Evolutionary conservation across 2,888 invertebrate genomes (phyloP), one percentile per base, ranked within the genome.

Genomic region (Criorhina ranunculi): DNA sequence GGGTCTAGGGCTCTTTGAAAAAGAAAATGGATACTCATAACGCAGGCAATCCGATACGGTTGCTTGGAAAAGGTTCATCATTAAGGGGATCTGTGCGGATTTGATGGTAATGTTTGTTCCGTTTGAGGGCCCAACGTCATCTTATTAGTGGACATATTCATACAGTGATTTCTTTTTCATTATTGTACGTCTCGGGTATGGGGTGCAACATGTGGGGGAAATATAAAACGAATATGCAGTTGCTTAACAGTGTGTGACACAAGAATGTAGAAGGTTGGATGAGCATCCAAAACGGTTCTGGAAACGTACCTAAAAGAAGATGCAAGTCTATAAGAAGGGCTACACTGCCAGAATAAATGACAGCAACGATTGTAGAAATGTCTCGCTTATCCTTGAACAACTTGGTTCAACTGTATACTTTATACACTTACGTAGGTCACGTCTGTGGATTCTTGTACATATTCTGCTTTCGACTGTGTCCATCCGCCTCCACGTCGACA

Each of bases 31-130:
- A 57, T 57, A 66, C 42, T 12, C 75, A 35, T 44, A 76, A 44
- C 31, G 29, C 59, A 60, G 15, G 60, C 57, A 64, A 46, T 49
- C 31, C 62, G 42, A 49, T 53, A 51, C 17, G 49, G 53, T 60
- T 44, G 12, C 53, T 64, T 19, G 4, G 17, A 42, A 55, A 69
- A 29, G 57, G 35, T 64, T 24, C 31, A 15, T 31, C 59, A 66
- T 66, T 66, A 76, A 51, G 17, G 51, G 31, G 40, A 67, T 76
- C 40, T 42, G 49, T 24, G 8, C 35, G 17, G 75, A 57, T 66
- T 75, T 75, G 53, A 49, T 57, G 17, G 29, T 9, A 7, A 75
- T 66, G 66, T 55, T 75, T 57, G 51, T 59, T 59, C 24, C 57
- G 76, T 76, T 67, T 67, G 42, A 59, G 33, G 40, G 75, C 44